These are phyloP conservation scores for Tetranychus urticae DNA, from an alignment of 1,140 invertebrate genomes.

Conservation along the genomic window DNA sequence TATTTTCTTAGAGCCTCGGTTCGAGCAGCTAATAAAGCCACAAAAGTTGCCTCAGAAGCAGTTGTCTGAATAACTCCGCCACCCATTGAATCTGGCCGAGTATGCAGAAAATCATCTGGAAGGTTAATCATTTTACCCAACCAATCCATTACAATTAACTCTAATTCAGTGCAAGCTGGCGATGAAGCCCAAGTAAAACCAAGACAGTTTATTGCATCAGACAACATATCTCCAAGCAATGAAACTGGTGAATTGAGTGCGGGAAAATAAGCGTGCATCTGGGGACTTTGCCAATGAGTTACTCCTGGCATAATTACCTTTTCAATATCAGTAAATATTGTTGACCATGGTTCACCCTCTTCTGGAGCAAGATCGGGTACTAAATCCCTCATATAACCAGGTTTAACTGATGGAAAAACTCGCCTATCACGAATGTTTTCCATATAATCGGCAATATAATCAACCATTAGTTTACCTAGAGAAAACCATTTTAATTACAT, in stretches of 20 bases:
- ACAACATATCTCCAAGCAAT: slow-evolving; percentile 63
- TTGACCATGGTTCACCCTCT: slow-evolving; percentile 22
- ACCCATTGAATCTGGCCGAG: slow-evolving; percentile 24
- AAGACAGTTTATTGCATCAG: slow-evolving; percentile 50
- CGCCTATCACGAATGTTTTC: slow-evolving; percentile 42
- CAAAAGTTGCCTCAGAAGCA: slow-evolving; percentile 66
- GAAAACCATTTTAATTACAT: neutral
- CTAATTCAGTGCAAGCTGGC: slow-evolving; percentile 81
- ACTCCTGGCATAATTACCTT: slow-evolving; percentile 32
- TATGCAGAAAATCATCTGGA: slow-evolving; percentile 47
- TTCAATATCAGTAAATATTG: slow-evolving; percentile 30
- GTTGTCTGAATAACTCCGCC: slow-evolving; percentile 76
- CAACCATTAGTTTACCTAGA: slow-evolving; percentile 17
- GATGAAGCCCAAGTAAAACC: slow-evolving; percentile 83
- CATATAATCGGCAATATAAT: slow-evolving; percentile 26
- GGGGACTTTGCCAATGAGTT: slow-evolving; percentile 81
- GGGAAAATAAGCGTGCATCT: slow-evolving; percentile 84
- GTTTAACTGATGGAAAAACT: slow-evolving; percentile 26
- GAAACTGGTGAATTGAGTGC: slow-evolving; percentile 79
- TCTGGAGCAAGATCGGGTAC: slow-evolving; percentile 19
- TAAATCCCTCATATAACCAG: slow-evolving; percentile 27
- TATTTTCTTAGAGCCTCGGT: slow-evolving; percentile 48
- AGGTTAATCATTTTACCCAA: slow-evolving; percentile 61
- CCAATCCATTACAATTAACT: slow-evolving; percentile 87
- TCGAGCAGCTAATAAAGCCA: slow-evolving; percentile 55